phyloP scores from a whole-genome alignment of 2,797 vertebrate genomes.

The Crotalus adamanteus region DNA sequence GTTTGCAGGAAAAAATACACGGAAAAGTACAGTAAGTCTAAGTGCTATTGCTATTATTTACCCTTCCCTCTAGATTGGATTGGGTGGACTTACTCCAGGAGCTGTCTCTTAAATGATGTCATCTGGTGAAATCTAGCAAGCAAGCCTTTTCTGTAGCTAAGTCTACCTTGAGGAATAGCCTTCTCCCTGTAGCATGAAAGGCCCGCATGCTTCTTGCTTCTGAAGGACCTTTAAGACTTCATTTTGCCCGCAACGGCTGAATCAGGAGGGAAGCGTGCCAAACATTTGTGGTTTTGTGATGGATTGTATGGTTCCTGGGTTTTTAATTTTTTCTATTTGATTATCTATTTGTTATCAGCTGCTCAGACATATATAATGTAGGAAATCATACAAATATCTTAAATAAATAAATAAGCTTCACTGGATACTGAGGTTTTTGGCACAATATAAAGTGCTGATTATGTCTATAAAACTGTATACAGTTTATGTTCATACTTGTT shows the following conservation, averaged over 20 bases:
- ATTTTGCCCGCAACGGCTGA: background rate
- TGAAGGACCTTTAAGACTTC: background rate
- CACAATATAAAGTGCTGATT: background rate
- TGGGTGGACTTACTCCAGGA: background rate
- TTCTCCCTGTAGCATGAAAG: background rate
- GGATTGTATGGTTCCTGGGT: background rate
- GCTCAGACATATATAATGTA: too few relatives aligned
- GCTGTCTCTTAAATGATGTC: background rate
- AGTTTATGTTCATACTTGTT: background rate
- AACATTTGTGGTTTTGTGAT: background rate
- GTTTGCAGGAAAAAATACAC: too few relatives aligned
- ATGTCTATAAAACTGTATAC: background rate
- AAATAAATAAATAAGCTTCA: too few relatives aligned
- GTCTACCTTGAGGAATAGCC: background rate
- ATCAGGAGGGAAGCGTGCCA: background rate
- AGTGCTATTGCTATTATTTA: background rate
- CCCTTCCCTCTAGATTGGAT: background rate
- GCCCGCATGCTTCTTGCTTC: too few relatives aligned
- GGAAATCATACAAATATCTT: too few relatives aligned
- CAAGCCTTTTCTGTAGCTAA: background rate
- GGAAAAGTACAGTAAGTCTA: too few relatives aligned
- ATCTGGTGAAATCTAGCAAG: background rate
- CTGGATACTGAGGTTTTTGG: too few relatives aligned
- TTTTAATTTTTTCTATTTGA: background rate
- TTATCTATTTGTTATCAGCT: too few relatives aligned